Evolutionary conservation across 1,140 invertebrate species (phyloP).

Genomic region (Cheumatopsyche charites): DNA sequence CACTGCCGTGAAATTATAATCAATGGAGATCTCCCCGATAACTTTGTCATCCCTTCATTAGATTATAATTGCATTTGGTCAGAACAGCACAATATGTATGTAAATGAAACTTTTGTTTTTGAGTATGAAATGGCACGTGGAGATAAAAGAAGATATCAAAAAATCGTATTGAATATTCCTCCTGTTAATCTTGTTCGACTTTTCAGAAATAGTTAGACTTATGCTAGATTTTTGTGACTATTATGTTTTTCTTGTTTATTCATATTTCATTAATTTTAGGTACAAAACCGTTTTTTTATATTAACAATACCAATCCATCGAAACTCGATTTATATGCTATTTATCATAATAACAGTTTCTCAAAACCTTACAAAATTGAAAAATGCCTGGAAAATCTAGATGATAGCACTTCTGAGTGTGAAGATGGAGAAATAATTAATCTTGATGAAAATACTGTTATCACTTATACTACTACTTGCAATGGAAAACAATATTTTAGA

Average conservation of each 20-base stretch:
- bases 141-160: slow-evolving; percentile 19
- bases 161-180: slow-evolving; percentile 41
- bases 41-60: slow-evolving; percentile 12
- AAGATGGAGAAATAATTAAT: slow-evolving; percentile 10
- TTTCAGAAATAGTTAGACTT: no score
- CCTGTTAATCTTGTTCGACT: slow-evolving; percentile 13
- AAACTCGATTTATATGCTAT: slow-evolving; percentile 29
- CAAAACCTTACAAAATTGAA: slow-evolving; percentile 26
- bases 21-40: neutral
- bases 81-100: slow-evolving; percentile 38
- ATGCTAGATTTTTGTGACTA: no score
- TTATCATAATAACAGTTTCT: neutral
- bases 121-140: slow-evolving; percentile 32
- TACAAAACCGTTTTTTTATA: slow-evolving; percentile 41
- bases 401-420: neutral
- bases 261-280: neutral
- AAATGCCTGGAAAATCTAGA: slow-evolving; percentile 19
- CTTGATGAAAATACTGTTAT: slow-evolving; percentile 21
- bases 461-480: neutral
- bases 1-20: slow-evolving; percentile 43
- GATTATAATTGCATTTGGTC: slow-evolving; percentile 46
- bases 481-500: slow-evolving; percentile 33
- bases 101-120: slow-evolving; percentile 40
- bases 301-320: slow-evolving; percentile 26
- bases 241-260: no score